Evolutionary conservation across 2,797 vertebrate species (phyloP).

Genomic region (Notolepis coatsorum): DNA sequence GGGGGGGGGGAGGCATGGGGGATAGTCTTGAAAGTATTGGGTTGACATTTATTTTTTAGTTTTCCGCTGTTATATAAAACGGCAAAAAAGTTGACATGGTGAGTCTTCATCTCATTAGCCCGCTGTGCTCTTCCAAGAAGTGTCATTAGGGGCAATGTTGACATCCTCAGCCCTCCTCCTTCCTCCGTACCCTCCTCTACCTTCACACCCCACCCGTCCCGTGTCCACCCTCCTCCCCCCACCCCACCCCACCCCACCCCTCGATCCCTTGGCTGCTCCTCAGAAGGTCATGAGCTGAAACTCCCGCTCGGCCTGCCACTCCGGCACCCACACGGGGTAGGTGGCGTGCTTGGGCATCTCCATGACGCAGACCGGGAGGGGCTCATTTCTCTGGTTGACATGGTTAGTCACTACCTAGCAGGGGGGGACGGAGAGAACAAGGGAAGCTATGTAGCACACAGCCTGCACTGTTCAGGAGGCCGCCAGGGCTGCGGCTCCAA

Average conservation of each 20-base stretch:
- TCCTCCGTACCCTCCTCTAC: conserved; percentile 27
- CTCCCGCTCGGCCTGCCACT: conserved; percentile 87
- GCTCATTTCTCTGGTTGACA: conserved; percentile 84
- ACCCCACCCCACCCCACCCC: conserved; percentile 45
- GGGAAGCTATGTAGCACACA: conserved; percentile 83
- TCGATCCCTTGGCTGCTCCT: conserved; percentile 68
- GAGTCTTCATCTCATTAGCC: conserved; percentile 69
- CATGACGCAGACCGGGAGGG: conserved; percentile 84
- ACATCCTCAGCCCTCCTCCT: conserved; percentile 47
- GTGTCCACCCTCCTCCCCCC: conserved; percentile 27
- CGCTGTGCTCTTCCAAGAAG: conserved; percentile 64
- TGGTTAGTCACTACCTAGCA: conserved; percentile 90
- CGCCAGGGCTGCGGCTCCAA: conserved; percentile 66
- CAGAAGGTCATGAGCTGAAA: conserved; percentile 91
- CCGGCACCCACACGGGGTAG: conserved; percentile 88
- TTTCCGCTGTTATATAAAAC: conserved; percentile 52
- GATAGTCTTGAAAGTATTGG: conserved; percentile 46
- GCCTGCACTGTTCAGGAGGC: conserved; percentile 78
- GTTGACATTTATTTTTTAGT: conserved; percentile 54
- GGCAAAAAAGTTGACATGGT: conserved; percentile 48
- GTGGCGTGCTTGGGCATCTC: conserved; percentile 88
- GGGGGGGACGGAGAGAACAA: conserved; percentile 87
- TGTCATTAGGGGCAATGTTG: conserved; percentile 70
- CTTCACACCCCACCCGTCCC: conserved; percentile 47
- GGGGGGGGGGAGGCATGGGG: conserved; percentile 45